Conservation (phyloP, 1,140 invertebrate species). For the Adelges cooleyi region DNA sequence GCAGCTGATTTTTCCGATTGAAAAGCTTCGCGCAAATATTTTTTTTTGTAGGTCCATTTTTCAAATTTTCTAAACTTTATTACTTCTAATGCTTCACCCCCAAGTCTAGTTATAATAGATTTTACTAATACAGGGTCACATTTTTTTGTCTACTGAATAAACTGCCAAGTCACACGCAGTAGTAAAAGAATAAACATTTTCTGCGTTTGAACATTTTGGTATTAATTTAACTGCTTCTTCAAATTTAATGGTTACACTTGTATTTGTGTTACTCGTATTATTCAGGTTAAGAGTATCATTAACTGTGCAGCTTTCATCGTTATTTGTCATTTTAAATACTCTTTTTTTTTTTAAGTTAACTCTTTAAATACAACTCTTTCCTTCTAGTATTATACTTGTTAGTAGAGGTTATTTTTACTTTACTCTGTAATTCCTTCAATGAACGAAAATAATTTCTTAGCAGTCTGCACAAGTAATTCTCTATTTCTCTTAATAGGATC, state of each 20-base stretch:
- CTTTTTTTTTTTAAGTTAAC: no score
- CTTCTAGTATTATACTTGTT: no score
- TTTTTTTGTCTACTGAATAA: not conserved
- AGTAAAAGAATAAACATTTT: not conserved
- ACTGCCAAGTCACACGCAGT: not conserved
- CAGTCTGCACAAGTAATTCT: no score
- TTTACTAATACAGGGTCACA: not conserved
- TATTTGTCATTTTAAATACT: no score
- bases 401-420: no score
- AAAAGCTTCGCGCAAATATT: not conserved
- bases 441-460: no score
- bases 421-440: no score
- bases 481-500: no score
- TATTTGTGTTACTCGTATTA: no score
- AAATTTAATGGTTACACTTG: constrained; percentile 22
- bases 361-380: no score
- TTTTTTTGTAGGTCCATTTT: not conserved
- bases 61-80: not conserved
- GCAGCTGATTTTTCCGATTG: not conserved
- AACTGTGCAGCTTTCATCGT: no score
- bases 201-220: not conserved
- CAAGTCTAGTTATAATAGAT: not conserved
- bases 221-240: not conserved
- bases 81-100: not conserved
- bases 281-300: no score